Base-by-base conservation (phyloP, 2,888 invertebrate genomes). In the Psylliodes chrysocephalus region DNA sequence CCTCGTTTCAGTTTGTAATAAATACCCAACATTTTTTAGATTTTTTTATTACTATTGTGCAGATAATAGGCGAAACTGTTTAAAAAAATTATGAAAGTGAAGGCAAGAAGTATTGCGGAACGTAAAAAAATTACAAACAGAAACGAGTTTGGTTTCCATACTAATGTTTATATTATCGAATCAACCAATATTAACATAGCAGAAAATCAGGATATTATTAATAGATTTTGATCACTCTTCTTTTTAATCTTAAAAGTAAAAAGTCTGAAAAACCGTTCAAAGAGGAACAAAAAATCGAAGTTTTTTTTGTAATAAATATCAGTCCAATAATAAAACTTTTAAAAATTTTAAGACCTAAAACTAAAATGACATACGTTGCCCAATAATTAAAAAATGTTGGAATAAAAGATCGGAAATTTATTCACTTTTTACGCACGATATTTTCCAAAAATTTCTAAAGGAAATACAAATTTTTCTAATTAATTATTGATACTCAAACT, bases 251-350 rank as follows among this genome's bases (percentile, higher is more conserved):
- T 10, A 33, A 2, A 42, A 53, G 22, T 14, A 46, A 52, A 33
- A 17, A 54, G 14, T 25, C 17, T 4, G 46, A 44, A 35, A n/a
- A 62, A 62, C 14, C 30, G 30, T 53, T 47, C 42, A 49, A 57
- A 19, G 47, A 54, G 49, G 61, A 64, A 66, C 59, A 38, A 53
- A 40, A 59, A 60, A 60, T 55, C 30, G 57, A n/a, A 64, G 62
- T 63, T 68, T 63, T 66, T 69, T 64, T 52, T 44, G 51, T 56
- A 68, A 68, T 68, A 70, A 68, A 70, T 70, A 70, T 70, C 70
- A 70, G 70, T 70, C 68, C 64, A 68, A 64, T 68, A 68, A 66
- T 52, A 60, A 57, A 47, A 60, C 51, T 30, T 51, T 60, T 65
- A 53, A 60, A 63, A 62, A 33, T 44, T 55, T 51, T 28, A 40